These are phyloP conservation scores for Odobenus rosmarus DNA, from an alignment of 2,113 vertebrate species.

Conservation along the genomic window DNA sequence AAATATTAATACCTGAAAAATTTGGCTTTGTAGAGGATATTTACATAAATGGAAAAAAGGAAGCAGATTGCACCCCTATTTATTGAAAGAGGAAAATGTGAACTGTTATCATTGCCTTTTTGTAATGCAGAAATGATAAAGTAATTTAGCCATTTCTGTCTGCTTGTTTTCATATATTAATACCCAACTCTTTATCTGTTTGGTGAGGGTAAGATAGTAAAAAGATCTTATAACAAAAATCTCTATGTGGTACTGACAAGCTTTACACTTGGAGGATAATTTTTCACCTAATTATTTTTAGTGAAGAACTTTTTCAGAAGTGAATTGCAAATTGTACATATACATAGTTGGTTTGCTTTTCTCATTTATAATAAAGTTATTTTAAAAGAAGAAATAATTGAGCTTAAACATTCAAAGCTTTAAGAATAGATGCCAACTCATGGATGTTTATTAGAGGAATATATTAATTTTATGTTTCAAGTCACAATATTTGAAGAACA, in stretches of 20 bases:
- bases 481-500: neutral
- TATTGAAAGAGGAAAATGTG: constrained; percentile 55
- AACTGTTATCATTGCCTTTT: constrained; percentile 50
- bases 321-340: constrained; percentile 56
- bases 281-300: constrained; percentile 59
- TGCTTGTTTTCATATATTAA: constrained; percentile 56
- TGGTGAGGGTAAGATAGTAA: constrained; percentile 23
- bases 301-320: constrained; percentile 26
- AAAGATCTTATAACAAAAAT: neutral
- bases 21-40: constrained; percentile 21
- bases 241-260: neutral
- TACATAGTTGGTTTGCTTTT: constrained; percentile 41
- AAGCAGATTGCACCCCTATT: neutral
- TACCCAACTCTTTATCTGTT: constrained; percentile 4
- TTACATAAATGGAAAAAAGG: constrained; percentile 62
- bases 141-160: constrained; percentile 64
- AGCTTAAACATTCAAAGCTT: constrained; percentile 47
- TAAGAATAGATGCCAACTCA: constrained; percentile 43
- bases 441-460: neutral
- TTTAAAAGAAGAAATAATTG: constrained; percentile 51
- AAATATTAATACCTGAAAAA: constrained; percentile 25
- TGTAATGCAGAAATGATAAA: constrained; percentile 39
- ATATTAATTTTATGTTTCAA: constrained; percentile 44
- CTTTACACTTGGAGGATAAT: constrained; percentile 29
- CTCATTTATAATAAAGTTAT: constrained; percentile 30